Percentiles rank a stretch among this genome's conserved stretches.
Conservation (phyloP, 1,140 invertebrate species). For the Oreohelix idahoensis region DNA sequence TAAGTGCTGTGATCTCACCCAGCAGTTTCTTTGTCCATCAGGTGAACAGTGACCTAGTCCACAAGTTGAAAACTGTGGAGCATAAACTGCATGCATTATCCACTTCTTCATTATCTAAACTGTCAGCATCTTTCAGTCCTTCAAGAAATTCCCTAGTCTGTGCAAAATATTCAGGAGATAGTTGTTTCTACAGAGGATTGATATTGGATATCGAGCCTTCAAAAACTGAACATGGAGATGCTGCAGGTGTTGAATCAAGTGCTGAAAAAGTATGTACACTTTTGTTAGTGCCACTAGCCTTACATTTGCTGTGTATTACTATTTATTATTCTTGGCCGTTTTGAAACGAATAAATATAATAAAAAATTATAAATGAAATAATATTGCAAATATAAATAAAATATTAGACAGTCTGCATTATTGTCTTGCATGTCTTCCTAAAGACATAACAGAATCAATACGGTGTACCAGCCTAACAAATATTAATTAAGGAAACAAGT, state of each 20-base stretch:
- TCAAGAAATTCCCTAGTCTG: not conserved
- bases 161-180: slow-evolving; percentile 4
- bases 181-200: slow-evolving; percentile 10
- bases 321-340: too few species aligned
- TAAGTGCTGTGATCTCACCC: slow-evolving; percentile 19
- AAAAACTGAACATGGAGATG: not conserved
- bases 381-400: too few species aligned
- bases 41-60: not conserved
- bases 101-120: not conserved
- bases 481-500: too few species aligned
- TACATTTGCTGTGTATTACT: too few species aligned
- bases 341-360: too few species aligned
- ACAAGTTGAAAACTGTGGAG: not conserved
- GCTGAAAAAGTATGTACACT: not conserved
- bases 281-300: too few species aligned
- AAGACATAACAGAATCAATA: too few species aligned
- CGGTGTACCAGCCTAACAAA: too few species aligned
- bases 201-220: not conserved
- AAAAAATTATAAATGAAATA: too few species aligned
- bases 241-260: not conserved
- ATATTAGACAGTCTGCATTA: too few species aligned
- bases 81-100: not conserved
- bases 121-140: not conserved
- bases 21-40: slow-evolving; percentile 29
- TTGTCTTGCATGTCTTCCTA: too few species aligned